Conservation (phyloP, 2,797 vertebrate genomes). For the Thamnophis elegans region DNA sequence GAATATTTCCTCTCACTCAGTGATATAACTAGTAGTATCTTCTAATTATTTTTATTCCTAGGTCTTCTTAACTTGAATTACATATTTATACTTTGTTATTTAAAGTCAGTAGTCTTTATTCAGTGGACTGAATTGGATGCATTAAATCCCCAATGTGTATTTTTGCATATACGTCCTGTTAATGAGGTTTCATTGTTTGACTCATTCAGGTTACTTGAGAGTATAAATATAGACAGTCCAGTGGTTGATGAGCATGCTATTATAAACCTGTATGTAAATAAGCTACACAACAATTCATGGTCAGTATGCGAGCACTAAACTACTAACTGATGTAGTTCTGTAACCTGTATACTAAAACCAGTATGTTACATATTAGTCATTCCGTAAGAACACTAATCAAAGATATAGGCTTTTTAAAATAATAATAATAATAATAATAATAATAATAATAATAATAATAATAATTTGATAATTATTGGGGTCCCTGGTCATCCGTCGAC, state of each 20-base stretch:
- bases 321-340: slow-evolving; percentile 59
- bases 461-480: too few relatives aligned
- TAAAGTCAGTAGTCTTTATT: slow-evolving; percentile 41
- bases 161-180: slow-evolving; percentile 52
- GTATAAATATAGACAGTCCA: slow-evolving; percentile 68
- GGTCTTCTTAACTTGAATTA: slow-evolving; percentile 10
- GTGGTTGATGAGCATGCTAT: slow-evolving; percentile 75
- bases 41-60: slow-evolving; percentile 30
- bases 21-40: slow-evolving; percentile 12
- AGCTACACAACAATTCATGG: slow-evolving; percentile 70
- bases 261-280: slow-evolving; percentile 78
- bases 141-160: slow-evolving; percentile 37
- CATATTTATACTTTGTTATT: not conserved
- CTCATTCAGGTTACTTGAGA: slow-evolving; percentile 75
- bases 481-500: too few relatives aligned
- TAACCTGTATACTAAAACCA: slow-evolving; percentile 60
- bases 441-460: too few relatives aligned
- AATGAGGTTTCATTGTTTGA: slow-evolving; percentile 71
- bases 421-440: too few relatives aligned
- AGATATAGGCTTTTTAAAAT: not conserved
- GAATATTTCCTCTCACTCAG: slow-evolving; percentile 23
- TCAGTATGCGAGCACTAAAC: slow-evolving; percentile 71
- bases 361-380: slow-evolving; percentile 50
- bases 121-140: slow-evolving; percentile 47
- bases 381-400: slow-evolving; percentile 54